phyloP scores from a whole-genome alignment of 1,140 invertebrate species.

The Nasonia longicornis region DNA sequence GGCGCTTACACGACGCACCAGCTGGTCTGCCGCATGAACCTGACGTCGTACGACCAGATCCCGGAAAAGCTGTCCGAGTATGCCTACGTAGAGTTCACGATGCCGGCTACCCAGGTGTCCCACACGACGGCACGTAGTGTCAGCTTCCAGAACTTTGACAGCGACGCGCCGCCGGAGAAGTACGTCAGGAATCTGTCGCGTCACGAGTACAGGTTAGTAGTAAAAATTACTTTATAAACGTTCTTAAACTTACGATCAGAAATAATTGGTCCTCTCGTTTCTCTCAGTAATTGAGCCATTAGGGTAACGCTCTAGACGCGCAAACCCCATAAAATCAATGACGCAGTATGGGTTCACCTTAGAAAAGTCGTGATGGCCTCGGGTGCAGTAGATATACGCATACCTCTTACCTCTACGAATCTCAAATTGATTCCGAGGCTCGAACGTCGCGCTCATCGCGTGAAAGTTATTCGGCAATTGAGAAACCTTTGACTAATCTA shows the following conservation, averaged over 20 bases:
- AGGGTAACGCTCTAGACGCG: too few relatives aligned
- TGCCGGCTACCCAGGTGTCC: constrained; percentile 97
- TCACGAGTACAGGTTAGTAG: constrained; percentile 88
- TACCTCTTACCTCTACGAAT: neutral
- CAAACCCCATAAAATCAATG: too few relatives aligned
- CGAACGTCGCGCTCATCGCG: neutral
- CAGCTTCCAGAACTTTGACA: constrained; percentile 88
- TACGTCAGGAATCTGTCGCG: constrained; percentile 97
- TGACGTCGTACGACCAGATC: constrained; percentile 97
- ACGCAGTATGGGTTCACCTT: too few relatives aligned
- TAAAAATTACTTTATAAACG: too few relatives aligned
- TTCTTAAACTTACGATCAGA: too few relatives aligned
- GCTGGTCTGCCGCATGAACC: constrained; percentile 90
- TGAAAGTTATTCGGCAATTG: constrained; percentile 7
- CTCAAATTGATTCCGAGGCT: neutral
- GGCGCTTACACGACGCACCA: constrained; percentile 97
- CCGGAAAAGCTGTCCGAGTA: constrained; percentile 91
- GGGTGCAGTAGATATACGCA: neutral
- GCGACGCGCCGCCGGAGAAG: constrained; percentile 96
- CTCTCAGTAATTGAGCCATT: too few relatives aligned
- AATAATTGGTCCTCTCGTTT: too few relatives aligned
- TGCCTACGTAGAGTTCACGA: constrained; percentile 96
- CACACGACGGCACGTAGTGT: constrained; percentile 97
- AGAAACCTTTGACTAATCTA: neutral
- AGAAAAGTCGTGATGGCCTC: neutral